These are phyloP conservation scores for Ichneumon xanthorius DNA, from an alignment of 2,888 invertebrate species.

Conservation along the genomic window DNA sequence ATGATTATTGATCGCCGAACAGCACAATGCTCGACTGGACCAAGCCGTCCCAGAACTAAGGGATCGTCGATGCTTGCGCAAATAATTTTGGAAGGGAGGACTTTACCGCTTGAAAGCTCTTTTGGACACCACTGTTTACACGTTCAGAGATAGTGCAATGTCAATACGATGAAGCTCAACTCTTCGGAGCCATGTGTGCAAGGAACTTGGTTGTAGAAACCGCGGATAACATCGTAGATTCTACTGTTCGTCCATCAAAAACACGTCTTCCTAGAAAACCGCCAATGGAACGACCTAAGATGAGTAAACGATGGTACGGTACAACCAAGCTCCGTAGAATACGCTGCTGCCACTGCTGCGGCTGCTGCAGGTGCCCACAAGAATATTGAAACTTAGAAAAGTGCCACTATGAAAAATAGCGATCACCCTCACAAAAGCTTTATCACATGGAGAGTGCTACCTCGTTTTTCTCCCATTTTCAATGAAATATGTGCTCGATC, in stretches of 20 bases:
- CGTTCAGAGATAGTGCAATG: not conserved
- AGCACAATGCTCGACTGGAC: not conserved
- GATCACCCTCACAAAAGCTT: conserved; percentile 41
- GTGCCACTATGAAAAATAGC: conserved; percentile 54
- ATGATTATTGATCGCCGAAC: not conserved
- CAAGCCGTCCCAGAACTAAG: too few species aligned
- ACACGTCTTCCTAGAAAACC: conserved; percentile 18
- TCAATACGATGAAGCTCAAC: not conserved
- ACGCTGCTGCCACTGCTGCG: not conserved
- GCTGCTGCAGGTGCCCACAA: not conserved
- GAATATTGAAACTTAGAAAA: conserved; percentile 54
- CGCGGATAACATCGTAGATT: not conserved
- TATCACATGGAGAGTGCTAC: conserved; percentile 13
- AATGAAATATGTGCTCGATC: conserved; percentile 37
- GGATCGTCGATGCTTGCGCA: too few species aligned
- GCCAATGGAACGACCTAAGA: conserved; percentile 34
- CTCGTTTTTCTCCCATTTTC: conserved; percentile 23
- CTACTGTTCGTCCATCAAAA: conserved; percentile 45
- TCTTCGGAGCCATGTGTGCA: not conserved
- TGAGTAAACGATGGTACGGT: conserved; percentile 23
- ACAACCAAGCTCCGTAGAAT: not conserved
- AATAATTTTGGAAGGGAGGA: too few species aligned
- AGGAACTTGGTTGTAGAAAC: not conserved
- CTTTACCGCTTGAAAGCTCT: too few species aligned
- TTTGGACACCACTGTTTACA: too few species aligned